Percentiles rank a stretch among this genome's conserved stretches.
phyloP scores from a whole-genome alignment of 1,140 invertebrate genomes.

The Aphelinus certus region DNA sequence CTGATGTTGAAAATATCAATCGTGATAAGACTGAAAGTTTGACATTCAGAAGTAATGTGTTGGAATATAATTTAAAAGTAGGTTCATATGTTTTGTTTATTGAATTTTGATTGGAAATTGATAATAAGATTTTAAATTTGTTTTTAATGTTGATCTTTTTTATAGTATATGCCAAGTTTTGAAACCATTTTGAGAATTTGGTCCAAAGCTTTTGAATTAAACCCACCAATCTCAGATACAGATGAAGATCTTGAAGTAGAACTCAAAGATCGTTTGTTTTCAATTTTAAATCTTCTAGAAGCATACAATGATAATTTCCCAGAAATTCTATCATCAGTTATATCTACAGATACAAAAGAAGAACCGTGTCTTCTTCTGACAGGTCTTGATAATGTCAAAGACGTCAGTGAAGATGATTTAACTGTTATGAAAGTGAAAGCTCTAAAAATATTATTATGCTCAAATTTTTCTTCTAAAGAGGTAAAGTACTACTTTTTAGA shows the following conservation, averaged over 20 bases:
- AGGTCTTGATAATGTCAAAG: conserved; percentile 44
- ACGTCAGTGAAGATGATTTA: conserved; percentile 50
- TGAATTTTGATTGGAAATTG: conserved; percentile 1
- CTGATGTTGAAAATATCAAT: conserved; percentile 38
- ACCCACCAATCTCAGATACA: conserved; percentile 46
- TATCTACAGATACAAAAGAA: conserved; percentile 49
- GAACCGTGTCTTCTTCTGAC: conserved; percentile 53
- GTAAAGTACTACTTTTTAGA: conserved; percentile 37
- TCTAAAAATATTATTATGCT: conserved; percentile 70
- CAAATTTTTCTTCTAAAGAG: conserved; percentile 68
- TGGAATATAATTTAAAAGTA: conserved; percentile 52
- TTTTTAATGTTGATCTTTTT: conserved; percentile 38
- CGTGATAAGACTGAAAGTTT: conserved; percentile 36
- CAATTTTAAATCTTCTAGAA: conserved; percentile 68
- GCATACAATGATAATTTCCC: conserved; percentile 68
- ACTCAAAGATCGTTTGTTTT: conserved; percentile 60
- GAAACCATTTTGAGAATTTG: conserved; percentile 65
- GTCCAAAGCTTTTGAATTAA: conserved; percentile 51
- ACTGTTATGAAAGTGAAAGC: conserved; percentile 72
- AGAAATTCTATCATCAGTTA: conserved; percentile 62
- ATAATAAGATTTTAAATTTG: conserved; percentile 15
- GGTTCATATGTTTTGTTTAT: conserved; percentile 13
- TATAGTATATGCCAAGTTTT: conserved; percentile 67
- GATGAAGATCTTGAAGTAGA: conserved; percentile 46
- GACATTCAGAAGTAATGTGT: conserved; percentile 42